These are phyloP conservation scores for Plutomurus gul DNA, from an alignment of 1,140 invertebrate genomes.

Conservation along the genomic window DNA sequence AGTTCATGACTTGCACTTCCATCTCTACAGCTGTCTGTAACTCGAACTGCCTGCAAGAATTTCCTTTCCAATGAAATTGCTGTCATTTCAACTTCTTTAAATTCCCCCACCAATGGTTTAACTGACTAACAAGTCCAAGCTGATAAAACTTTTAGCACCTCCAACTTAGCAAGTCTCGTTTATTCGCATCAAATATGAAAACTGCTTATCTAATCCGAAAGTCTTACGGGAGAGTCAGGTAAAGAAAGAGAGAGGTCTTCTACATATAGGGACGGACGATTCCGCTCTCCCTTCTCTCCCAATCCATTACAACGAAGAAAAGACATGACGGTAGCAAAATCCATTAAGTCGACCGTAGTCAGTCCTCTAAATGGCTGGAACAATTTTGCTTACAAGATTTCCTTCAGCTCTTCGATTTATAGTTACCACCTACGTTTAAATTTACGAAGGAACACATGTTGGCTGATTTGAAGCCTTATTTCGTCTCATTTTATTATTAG, in stretches of 20 bases:
- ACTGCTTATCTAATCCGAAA: constrained; percentile 19
- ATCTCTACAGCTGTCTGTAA: background rate
- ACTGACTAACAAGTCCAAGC: constrained; percentile 3
- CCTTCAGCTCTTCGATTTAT: background rate
- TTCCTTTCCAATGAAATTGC: constrained; percentile 2
- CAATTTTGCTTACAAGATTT: background rate
- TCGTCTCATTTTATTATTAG: background rate
- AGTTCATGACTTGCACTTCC: no score
- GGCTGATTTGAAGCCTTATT: background rate
- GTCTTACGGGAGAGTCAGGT: background rate
- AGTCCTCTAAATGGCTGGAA: background rate
- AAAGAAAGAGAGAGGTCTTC: no score
- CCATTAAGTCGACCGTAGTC: constrained; percentile 4
- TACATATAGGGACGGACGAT: background rate
- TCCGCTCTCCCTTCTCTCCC: no score
- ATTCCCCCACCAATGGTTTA: constrained; percentile 9
- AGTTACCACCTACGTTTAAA: no score
- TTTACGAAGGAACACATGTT: constrained; percentile 20
- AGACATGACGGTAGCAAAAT: constrained; percentile 17
- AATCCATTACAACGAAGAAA: background rate
- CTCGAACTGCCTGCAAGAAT: no score
- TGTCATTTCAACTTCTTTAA: constrained; percentile 22
- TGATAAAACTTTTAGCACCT: constrained; percentile 31
- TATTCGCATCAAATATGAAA: constrained; percentile 4
- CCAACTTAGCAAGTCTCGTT: background rate